Evolutionary conservation across 2,797 vertebrate genomes (phyloP), one percentile per base, ranked within the genome.

Genomic region (Delichon dasypus): DNA sequence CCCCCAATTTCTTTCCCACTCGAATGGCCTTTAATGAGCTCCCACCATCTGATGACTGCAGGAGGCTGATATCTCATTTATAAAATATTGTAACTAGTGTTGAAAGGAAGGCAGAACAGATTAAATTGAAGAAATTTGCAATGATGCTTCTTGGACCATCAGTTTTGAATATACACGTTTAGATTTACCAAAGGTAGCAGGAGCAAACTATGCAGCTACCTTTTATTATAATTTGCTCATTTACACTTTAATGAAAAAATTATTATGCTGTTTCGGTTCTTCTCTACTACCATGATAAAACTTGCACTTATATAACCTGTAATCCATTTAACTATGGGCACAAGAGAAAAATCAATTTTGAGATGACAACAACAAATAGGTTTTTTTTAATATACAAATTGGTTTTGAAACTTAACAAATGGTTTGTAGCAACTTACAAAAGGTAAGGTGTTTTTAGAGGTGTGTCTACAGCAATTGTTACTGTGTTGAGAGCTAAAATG

Each of bases 161-260:
- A 60, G 19, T 53, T 94, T 89, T 85, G 76, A 93, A 91, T 54
- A 54, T 55, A 94, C 27, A 58, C 1, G 0, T n/a, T 74, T 65
- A 75, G 60, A 77, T 85, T 88, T 93, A 77, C 21, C 10, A 88
- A 92, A 42, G 66, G 38, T 60, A 76, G 34, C 47, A 67, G 84
- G 73, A 96, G 57, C 54, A 93, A 97, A 80, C 62, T 44, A 90
- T 54, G 65, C n/a, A 78, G 74, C 55, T 80, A 90, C 27, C 45
- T 96, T 58, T 45, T 36, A 75, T 70, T 88, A 83, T 96, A 95
- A 96, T 94, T 93, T 96, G 8, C 62, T 97, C 84, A 97, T 98
- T 96, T 98, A 93, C 89, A 97, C 97, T 97, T 97, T 98, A 99
- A 99, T 98, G 98, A 98, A 98, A 98, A 97, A 98, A 98, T 98